A percentile compares a stretch with the other conserved stretches of the same genome.
Conservation (phyloP, 2,797 vertebrate species). For the Hyperoplus lanceolatus region DNA sequence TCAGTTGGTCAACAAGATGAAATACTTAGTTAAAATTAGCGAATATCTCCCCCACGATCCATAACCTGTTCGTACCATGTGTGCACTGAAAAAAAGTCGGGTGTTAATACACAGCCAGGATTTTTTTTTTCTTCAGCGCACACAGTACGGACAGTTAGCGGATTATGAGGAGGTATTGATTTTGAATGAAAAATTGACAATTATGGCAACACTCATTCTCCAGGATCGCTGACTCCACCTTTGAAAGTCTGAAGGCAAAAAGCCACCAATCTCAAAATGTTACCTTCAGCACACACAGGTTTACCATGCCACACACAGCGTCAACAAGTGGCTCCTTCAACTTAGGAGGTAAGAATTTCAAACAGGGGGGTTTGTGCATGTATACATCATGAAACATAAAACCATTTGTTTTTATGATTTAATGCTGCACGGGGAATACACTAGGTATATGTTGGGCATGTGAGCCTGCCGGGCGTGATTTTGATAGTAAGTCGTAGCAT, state of each 20-base stretch:
- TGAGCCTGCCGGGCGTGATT: conserved; percentile 5
- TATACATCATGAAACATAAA: neutral
- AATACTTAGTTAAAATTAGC: neutral
- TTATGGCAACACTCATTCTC: no score
- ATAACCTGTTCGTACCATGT: no score
- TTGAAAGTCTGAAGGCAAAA: neutral
- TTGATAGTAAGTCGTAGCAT: conserved; percentile 3
- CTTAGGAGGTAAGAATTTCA: neutral
- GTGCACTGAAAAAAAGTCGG: no score
- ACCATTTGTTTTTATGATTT: no score
- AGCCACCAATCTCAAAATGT: neutral
- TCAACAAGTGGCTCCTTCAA: neutral
- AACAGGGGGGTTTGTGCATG: neutral
- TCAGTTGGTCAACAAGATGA: conserved; percentile 29
- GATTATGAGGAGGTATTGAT: no score
- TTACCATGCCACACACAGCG: neutral
- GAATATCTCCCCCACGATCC: no score
- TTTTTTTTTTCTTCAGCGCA: no score
- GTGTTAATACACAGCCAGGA: no score
- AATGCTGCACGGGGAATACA: neutral
- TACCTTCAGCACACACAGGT: neutral
- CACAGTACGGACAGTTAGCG: no score
- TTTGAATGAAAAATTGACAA: no score
- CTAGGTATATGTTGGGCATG: neutral
- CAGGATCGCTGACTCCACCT: no score